Evolutionary conservation across 1,140 invertebrate species (phyloP), one percentile per base, ranked within the genome.

Genomic region (Drosophila ohnishii): DNA sequence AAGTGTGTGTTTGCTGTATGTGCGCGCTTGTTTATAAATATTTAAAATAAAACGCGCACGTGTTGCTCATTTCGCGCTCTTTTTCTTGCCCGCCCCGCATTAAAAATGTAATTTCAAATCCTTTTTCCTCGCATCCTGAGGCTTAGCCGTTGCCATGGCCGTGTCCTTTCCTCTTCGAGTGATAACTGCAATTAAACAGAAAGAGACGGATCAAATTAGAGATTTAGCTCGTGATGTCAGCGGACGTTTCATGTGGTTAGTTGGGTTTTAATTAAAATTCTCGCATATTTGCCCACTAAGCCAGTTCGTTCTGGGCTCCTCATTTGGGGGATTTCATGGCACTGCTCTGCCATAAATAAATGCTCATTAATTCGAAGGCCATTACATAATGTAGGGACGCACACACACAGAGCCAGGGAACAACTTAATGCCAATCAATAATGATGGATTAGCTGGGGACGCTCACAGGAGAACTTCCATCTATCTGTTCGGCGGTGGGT

Each of bases 391-490:
- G 44, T 53, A 51, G 25, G 50, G 25, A 39, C 45, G 47, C 48
- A 58, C 40, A 44, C 42, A 75, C 39, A 55, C 28, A 45, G 10
- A 7, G n/a, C 39, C 9, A 14, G 34, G 44, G 45, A 57, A 80
- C 63, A 78, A 65, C 64, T 80, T 70, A 65, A 83, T 87, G 84
- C 80, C 84, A 88, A 88, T 88, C 84, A 88, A 88, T 88, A 88
- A 84, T 88, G 84, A 88, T 88, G 79, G 84, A 88, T 88, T 88
- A 87, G 84, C 73, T 50, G 16, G 55, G 59, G 71, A 62, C 62
- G 40, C 51, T 65, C 75, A 69, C 57, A 61, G 40, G 25, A 51
- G 66, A 51, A 69, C 28, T 51, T 63, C 42, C 37, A 30, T 58
- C 35, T 48, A 30, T 60, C 53, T 34, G 45, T 19, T 59, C 34